phyloP scores from a whole-genome alignment of 2,888 invertebrate genomes.

The Athalia cordata region DNA sequence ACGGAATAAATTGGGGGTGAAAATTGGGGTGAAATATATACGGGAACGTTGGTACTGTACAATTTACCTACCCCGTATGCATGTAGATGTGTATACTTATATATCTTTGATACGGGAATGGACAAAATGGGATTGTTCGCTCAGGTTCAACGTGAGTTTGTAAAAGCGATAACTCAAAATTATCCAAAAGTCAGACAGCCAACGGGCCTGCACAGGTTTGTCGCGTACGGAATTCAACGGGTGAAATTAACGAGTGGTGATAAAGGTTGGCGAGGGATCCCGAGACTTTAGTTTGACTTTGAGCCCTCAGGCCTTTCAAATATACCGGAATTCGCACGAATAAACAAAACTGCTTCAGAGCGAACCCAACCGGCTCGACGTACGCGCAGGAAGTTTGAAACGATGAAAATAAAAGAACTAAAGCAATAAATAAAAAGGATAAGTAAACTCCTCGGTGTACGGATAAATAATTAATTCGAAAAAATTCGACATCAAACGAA shows the following conservation, averaged over 20 bases:
- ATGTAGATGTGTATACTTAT: too few relatives aligned
- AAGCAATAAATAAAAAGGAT: too few relatives aligned
- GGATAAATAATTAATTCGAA: too few relatives aligned
- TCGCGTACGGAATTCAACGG: constrained; percentile 24
- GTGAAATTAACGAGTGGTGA: constrained; percentile 24
- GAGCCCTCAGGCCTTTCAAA: background rate
- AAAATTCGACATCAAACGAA: too few relatives aligned
- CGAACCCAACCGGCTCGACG: background rate
- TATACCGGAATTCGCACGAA: constrained; percentile 9
- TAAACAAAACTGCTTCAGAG: constrained; percentile 3
- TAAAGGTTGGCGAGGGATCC: constrained; percentile 18
- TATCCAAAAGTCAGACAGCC: constrained; percentile 26
- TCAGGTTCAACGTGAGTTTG: constrained; percentile 13
- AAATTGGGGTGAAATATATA: background rate
- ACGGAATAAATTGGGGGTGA: background rate
- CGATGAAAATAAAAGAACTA: too few relatives aligned
- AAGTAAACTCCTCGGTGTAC: too few relatives aligned
- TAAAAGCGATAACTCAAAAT: constrained; percentile 28
- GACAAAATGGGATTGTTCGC: constrained; percentile 3
- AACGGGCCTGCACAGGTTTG: background rate
- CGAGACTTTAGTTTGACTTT: constrained; percentile 26
- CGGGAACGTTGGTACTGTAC: background rate
- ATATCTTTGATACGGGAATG: background rate
- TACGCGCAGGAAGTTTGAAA: too few relatives aligned
- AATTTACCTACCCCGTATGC: background rate